Evolutionary conservation across 2,797 vertebrate genomes (phyloP).

Genomic region (Ceryle rudis): DNA sequence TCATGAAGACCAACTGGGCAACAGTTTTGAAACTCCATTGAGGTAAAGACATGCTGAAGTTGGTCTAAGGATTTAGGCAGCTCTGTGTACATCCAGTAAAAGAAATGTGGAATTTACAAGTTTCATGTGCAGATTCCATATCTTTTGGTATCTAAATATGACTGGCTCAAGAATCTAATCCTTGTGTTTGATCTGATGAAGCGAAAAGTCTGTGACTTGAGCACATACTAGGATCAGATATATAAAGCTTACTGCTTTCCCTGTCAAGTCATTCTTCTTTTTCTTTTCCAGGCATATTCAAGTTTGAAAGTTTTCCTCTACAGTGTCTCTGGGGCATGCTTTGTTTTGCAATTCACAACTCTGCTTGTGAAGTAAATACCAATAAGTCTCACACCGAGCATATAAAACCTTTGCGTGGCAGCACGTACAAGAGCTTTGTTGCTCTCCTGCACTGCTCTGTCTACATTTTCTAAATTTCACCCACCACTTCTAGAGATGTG

Average conservation of each 20-base stretch:
- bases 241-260: not conserved
- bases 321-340: not conserved
- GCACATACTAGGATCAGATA: not conserved
- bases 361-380: conserved; percentile 51
- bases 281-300: not conserved
- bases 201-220: not conserved
- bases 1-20: not conserved
- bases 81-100: not conserved
- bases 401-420: conserved; percentile 32
- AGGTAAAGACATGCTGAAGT: not conserved
- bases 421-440: conserved; percentile 22
- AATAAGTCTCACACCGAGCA: not conserved
- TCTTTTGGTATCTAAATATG: not conserved
- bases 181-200: not conserved
- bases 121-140: not conserved
- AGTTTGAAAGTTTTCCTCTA: conserved; percentile 38
- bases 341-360: conserved; percentile 55
- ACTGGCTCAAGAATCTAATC: not conserved
- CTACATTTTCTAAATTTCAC: conserved; percentile 34
- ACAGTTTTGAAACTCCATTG: not conserved
- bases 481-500: not conserved
- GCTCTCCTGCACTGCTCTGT: not conserved
- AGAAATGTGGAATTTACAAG: not conserved
- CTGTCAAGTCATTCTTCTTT: not conserved
- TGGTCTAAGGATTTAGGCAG: not conserved